Percentiles rank a stretch among this genome's conserved stretches.
phyloP scores from a whole-genome alignment of 2,888 invertebrate species.

The Dermolepida albohirtum region DNA sequence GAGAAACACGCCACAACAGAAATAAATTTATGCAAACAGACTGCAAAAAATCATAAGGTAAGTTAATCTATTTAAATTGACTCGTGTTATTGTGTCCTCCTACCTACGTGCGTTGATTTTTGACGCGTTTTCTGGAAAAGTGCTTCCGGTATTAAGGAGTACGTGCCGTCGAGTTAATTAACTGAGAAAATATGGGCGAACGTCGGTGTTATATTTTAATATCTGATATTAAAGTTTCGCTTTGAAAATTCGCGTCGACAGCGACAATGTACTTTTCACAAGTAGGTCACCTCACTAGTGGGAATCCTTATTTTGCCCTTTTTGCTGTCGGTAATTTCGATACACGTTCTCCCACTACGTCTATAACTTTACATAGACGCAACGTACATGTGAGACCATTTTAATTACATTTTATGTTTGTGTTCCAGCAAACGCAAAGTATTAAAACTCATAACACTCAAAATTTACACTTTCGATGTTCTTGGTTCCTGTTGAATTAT shows the following conservation, averaged over 20 bases:
- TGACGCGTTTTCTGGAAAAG: background rate
- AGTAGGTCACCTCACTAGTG: slow-evolving; percentile 16
- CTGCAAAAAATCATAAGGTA: background rate
- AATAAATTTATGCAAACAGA: too few species aligned
- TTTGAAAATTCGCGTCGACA: slow-evolving; percentile 21
- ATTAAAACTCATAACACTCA: slow-evolving; percentile 4
- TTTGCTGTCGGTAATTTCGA: slow-evolving; percentile 21
- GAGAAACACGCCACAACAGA: too few species aligned
- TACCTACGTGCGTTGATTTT: background rate
- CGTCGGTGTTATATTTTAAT: slow-evolving; percentile 32
- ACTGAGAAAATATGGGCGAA: slow-evolving; percentile 24
- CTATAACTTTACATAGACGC: background rate
- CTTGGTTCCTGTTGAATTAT: too few species aligned
- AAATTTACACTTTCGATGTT: background rate
- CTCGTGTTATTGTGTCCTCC: background rate
- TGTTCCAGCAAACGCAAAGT: slow-evolving; percentile 5
- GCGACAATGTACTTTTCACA: slow-evolving; percentile 18
- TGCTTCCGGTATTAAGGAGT: slow-evolving; percentile 4
- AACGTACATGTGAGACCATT: slow-evolving; percentile 1
- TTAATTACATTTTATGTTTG: slow-evolving; percentile 30
- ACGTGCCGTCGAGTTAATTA: slow-evolving; percentile 16
- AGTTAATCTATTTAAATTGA: slow-evolving; percentile 10
- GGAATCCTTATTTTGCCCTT: slow-evolving; percentile 7
- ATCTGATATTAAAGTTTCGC: slow-evolving; percentile 33
- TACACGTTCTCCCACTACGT: background rate